Conservation (phyloP, 2,797 vertebrate species). For the Heliangelus exortis region DNA sequence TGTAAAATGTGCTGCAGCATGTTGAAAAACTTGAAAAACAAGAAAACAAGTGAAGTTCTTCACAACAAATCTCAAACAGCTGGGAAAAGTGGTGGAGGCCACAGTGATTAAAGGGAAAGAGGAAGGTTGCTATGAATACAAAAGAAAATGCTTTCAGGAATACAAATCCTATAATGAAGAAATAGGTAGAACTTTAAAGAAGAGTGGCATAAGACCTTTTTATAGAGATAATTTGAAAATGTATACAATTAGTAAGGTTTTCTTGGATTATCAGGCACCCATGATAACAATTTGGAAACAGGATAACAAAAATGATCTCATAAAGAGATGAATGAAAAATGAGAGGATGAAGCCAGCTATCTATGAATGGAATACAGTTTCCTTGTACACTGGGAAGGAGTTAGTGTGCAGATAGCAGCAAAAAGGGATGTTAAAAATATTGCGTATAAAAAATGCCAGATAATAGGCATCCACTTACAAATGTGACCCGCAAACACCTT, state of each 20-base stretch:
- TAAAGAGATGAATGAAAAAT: background rate
- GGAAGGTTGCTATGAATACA: background rate
- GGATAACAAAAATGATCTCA: background rate
- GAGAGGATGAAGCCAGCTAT: background rate
- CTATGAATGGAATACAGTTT: background rate
- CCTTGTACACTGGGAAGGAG: background rate
- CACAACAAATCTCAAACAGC: background rate
- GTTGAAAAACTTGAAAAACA: conserved; percentile 5
- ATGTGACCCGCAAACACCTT: background rate
- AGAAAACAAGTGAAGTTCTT: conserved; percentile 20
- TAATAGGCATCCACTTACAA: background rate
- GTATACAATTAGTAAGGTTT: background rate
- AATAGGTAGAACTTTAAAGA: background rate
- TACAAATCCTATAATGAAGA: background rate
- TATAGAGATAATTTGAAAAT: background rate
- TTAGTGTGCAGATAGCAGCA: background rate
- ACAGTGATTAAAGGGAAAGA: background rate
- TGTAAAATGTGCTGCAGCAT: background rate
- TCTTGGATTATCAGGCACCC: background rate
- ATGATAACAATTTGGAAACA: background rate
- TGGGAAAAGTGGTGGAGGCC: background rate
- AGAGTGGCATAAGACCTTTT: background rate
- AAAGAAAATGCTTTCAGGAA: background rate
- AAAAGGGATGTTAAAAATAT: background rate
- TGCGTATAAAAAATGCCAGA: background rate